phyloP scores from a whole-genome alignment of 2,888 invertebrate genomes.

The Ochlodes sylvanus region DNA sequence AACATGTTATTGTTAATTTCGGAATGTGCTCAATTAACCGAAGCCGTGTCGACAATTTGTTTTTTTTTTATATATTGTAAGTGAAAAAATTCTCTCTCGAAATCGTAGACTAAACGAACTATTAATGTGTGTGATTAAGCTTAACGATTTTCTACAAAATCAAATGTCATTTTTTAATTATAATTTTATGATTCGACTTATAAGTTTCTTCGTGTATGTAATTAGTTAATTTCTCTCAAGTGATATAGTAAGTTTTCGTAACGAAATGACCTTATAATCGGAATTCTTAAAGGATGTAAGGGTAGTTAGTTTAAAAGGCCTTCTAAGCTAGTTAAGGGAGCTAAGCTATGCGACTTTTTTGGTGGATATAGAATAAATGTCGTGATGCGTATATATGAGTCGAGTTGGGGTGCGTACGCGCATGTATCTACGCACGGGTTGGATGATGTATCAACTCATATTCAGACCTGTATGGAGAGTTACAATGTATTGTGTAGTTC shows the following conservation, averaged over 20 bases:
- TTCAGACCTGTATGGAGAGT: constrained; percentile 58
- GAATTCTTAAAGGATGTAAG: constrained; percentile 82
- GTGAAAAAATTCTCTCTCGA: constrained; percentile 67
- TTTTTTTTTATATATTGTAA: constrained; percentile 42
- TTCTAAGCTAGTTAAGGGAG: constrained; percentile 75
- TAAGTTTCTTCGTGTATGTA: constrained; percentile 62
- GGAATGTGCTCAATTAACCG: constrained; percentile 32
- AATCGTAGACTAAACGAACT: constrained; percentile 72
- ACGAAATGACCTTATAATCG: constrained; percentile 80
- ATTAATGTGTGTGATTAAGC: constrained; percentile 75
- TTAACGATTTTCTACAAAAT: constrained; percentile 78
- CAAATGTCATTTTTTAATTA: constrained; percentile 59
- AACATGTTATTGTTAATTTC: constrained; percentile 18
- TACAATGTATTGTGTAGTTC: constrained; percentile 58
- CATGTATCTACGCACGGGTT: constrained; percentile 53
- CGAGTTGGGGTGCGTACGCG: constrained; percentile 44
- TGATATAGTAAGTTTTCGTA: constrained; percentile 79
- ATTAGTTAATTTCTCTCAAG: constrained; percentile 78
- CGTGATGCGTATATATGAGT: constrained; percentile 62
- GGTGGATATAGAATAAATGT: constrained; percentile 65
- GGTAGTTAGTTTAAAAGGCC: constrained; percentile 80
- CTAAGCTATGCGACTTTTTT: constrained; percentile 67
- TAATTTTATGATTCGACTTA: constrained; percentile 56
- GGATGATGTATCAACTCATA: constrained; percentile 49
- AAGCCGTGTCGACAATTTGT: constrained; percentile 39